Conservation (phyloP, 2,888 invertebrate genomes). For the Eumerus sabulonum region DNA sequence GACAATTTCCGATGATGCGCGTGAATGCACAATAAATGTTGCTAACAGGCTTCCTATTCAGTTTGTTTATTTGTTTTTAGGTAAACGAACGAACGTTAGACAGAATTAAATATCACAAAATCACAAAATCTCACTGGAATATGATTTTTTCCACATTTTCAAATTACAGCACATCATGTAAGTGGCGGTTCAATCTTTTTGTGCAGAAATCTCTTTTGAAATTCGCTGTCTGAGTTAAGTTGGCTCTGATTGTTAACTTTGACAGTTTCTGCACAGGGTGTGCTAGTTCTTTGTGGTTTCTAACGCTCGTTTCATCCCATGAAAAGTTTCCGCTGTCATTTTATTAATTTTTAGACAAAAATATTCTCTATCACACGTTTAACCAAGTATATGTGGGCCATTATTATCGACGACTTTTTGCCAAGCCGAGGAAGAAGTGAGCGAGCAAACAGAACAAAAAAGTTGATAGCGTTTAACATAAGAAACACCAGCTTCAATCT, state of each 20-base stretch:
- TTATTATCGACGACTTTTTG: too few relatives aligned
- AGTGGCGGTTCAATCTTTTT: conserved; percentile 58
- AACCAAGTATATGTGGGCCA: too few relatives aligned
- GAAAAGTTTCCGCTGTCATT: too few relatives aligned
- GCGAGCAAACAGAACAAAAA: too few relatives aligned
- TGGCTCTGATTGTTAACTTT: conserved; percentile 14
- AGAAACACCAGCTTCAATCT: too few relatives aligned
- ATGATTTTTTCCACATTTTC: conserved; percentile 44
- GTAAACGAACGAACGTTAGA: conserved; percentile 13
- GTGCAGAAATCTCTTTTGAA: conserved; percentile 48
- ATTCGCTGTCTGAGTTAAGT: conserved; percentile 32
- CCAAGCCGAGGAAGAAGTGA: too few relatives aligned
- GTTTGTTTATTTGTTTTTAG: conserved; percentile 13
- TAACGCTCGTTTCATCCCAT: too few relatives aligned
- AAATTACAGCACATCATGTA: conserved; percentile 27
- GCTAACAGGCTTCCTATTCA: too few relatives aligned
- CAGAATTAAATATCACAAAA: conserved; percentile 40
- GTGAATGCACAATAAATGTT: not conserved
- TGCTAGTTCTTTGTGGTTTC: too few relatives aligned
- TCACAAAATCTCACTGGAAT: conserved; percentile 32
- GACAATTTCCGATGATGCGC: conserved; percentile 7
- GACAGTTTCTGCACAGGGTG: conserved; percentile 20
- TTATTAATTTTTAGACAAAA: too few relatives aligned
- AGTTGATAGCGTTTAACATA: too few relatives aligned
- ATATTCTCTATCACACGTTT: too few relatives aligned